A percentile compares a stretch with the other conserved stretches of the same genome.
These are phyloP conservation scores for Germaria angustata DNA, from an alignment of 2,888 invertebrate species.

Conservation along the genomic window DNA sequence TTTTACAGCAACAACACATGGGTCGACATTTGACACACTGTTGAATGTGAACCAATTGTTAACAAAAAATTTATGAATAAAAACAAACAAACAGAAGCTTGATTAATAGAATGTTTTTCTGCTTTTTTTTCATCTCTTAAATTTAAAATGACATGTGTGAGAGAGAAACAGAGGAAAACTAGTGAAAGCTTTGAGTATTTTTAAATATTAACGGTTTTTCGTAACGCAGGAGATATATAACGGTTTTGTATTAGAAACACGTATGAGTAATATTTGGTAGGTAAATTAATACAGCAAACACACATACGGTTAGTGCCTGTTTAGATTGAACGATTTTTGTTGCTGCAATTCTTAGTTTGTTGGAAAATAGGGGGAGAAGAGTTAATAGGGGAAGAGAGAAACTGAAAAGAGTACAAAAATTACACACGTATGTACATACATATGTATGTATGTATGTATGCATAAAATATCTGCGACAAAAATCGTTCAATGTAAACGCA, in stretches of 20 bases:
- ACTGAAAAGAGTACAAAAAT: no score
- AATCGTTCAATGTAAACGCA: no score
- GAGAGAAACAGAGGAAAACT: neutral
- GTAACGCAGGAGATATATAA: neutral
- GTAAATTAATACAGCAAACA: neutral
- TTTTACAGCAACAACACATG: conserved; percentile 21
- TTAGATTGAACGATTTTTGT: no score
- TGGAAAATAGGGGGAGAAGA: no score
- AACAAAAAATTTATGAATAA: neutral
- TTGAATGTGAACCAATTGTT: conserved; percentile 51
- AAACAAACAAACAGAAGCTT: conserved; percentile 11
- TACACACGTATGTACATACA: no score
- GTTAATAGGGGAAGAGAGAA: no score
- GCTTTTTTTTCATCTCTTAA: neutral
- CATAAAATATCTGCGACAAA: no score
- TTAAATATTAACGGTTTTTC: conserved; percentile 19
- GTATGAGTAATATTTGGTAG: conserved; percentile 28
- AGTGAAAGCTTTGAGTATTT: neutral
- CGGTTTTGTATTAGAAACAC: neutral
- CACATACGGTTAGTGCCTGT: neutral
- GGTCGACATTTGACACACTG: conserved; percentile 36
- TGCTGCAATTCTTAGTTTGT: no score
- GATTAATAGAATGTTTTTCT: neutral
- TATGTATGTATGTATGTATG: no score
- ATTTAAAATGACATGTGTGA: neutral